Evolutionary conservation across 2,888 invertebrate species (phyloP), one percentile per base, ranked within the genome.

Genomic region (Diachrysia chrysitis): DNA sequence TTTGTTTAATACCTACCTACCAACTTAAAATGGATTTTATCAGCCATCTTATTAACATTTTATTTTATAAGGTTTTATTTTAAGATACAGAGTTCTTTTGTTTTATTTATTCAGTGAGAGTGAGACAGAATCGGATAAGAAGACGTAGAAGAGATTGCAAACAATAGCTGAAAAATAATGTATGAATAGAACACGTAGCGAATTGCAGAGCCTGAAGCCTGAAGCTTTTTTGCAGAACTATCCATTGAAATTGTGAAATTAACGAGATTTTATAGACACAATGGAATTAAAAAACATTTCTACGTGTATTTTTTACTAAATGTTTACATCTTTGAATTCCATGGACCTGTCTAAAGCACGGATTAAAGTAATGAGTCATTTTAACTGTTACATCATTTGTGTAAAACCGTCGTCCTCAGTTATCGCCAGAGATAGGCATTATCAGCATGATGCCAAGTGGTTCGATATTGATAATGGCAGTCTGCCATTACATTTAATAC

Each of bases 371-470:
- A 19, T 59, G 55, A 72, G 51, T 72, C 73, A 71, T 35, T 23
- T 60, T 23, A 23, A 35, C 25, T 12, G 25, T 77, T 70, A 69
- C 57, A 70, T 64, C 54, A 72, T 37, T 63, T n/a, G n/a, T 51
- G 61, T 67, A 23, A 67, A 69, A 57, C 62, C 16, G 5, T 32
- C 65, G 63, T 60, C 66, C 66, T 68, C 54, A 23, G 54, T 54
- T 79, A 82, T 82, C 82, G 16, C 53, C 2, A 17, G 23, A 61
- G 80, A 82, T 82, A 82, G 65, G 62, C 63, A 62, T 71, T 82
- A 80, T 78, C 78, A 70, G 25, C 57, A 61, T 46, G 70, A 79
- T 80, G 80, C 69, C 69, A 74, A 75, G 54, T 77, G 69, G 75
- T 75, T 46, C 69, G 67, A 79, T 77, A 61, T 17, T 73, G 77